Conservation (phyloP, 2,888 invertebrate genomes). For the Melieria picta region DNA sequence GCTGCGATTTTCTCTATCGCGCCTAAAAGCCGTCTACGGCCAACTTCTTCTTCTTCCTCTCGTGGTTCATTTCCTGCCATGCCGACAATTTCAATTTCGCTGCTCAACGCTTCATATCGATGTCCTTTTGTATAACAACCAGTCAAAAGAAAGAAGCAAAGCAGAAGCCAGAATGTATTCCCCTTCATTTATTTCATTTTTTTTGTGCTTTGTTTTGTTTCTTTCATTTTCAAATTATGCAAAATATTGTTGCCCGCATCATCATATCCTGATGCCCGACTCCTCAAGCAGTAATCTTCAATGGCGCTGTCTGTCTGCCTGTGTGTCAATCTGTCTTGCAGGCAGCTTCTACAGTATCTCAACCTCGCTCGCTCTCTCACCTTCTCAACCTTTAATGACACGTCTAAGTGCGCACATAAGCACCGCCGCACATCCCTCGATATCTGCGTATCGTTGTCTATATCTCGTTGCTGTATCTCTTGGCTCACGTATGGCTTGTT, state of each 20-base stretch:
- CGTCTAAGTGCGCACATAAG: not conserved
- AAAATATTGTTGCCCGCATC: slow-evolving; percentile 14
- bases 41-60: no score
- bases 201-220: slow-evolving; percentile 7
- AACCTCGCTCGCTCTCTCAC: not conserved
- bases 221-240: slow-evolving; percentile 29
- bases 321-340: not conserved
- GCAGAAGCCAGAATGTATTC: not conserved
- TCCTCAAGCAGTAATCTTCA: not conserved
- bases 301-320: slow-evolving; percentile 7
- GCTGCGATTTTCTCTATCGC: not conserved
- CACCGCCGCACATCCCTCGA: no score
- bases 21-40: no score
- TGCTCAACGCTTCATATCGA: slow-evolving; percentile 32
- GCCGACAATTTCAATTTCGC: slow-evolving; percentile 32
- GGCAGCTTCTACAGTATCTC: slow-evolving; percentile 2
- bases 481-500: no score
- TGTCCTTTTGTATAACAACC: slow-evolving; percentile 27
- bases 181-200: slow-evolving; percentile 13
- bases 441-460: no score
- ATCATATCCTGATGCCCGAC: no score
- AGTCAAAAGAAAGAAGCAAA: slow-evolving; percentile 5
- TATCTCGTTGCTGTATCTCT: no score
- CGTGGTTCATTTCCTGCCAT: slow-evolving; percentile 8
- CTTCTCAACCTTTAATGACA: slow-evolving; percentile 17